These are phyloP conservation scores for Watsonalla cultraria DNA, from an alignment of 2,888 invertebrate genomes.

Conservation along the genomic window DNA sequence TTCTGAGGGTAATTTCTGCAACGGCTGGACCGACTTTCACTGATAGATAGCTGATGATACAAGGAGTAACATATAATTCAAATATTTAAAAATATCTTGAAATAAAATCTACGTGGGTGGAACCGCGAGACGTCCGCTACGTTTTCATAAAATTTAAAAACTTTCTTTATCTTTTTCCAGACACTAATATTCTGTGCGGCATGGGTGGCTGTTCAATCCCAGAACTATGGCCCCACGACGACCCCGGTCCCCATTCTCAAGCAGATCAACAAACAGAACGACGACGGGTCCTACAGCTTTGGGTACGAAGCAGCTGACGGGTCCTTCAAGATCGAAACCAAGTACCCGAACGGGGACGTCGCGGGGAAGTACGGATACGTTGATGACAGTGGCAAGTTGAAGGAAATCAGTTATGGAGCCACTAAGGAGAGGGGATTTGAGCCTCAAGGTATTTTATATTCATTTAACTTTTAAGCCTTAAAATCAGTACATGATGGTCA, in stretches of 20 bases:
- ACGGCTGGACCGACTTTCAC: too few species aligned
- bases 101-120: too few species aligned
- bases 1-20: too few species aligned
- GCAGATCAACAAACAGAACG: constrained; percentile 91
- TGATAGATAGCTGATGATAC: too few species aligned
- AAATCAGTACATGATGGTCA: too few species aligned
- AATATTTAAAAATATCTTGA: too few species aligned
- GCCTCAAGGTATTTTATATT: constrained; percentile 85
- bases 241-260: constrained; percentile 90
- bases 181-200: constrained; percentile 30
- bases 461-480: too few species aligned
- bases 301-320: constrained; percentile 93
- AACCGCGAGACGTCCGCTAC: too few species aligned
- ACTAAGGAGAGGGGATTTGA: constrained; percentile 89
- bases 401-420: constrained; percentile 93
- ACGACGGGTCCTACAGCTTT: constrained; percentile 92
- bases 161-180: too few species aligned
- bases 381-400: constrained; percentile 84
- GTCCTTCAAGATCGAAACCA: constrained; percentile 92
- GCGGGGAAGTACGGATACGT: constrained; percentile 94
- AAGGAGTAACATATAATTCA: too few species aligned
- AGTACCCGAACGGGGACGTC: constrained; percentile 89
- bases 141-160: too few species aligned
- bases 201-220: constrained; percentile 38
- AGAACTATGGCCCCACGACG: constrained; percentile 78